Evolutionary conservation across 2,888 invertebrate species (phyloP).

Genomic region (Drosophila acutilabella): DNA sequence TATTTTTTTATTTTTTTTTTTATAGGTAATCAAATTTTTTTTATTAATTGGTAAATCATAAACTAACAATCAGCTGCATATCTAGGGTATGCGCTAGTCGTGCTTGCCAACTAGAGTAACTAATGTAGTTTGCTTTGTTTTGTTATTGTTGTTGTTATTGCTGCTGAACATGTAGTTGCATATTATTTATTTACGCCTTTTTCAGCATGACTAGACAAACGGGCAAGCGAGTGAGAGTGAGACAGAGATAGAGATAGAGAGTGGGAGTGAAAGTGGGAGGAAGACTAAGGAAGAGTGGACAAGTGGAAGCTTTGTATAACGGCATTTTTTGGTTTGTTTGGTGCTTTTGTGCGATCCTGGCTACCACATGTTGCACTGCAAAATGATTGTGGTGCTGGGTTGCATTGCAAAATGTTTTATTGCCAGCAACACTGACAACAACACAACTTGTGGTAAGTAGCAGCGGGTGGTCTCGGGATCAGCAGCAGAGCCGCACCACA

Average conservation of each 20-base stretch:
- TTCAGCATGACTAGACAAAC: slow-evolving; percentile 50
- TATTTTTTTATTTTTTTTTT: no score
- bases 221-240: neutral
- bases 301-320: slow-evolving; percentile 19
- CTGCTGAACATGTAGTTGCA: slow-evolving; percentile 30
- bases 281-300: neutral
- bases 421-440: slow-evolving; percentile 46
- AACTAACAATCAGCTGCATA: neutral
- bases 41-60: neutral
- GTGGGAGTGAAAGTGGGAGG: neutral
- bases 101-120: neutral
- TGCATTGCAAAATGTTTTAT: slow-evolving; percentile 70
- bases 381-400: slow-evolving; percentile 63
- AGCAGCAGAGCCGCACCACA: neutral
- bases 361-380: slow-evolving; percentile 54
- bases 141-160: slow-evolving; percentile 4
- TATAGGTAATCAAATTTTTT: no score
- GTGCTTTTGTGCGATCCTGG: slow-evolving; percentile 35
- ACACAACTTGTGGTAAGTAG: slow-evolving; percentile 33
- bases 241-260: no score
- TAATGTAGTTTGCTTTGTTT: neutral
- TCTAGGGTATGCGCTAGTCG: slow-evolving; percentile 11
- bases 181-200: slow-evolving; percentile 56
- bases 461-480: slow-evolving; percentile 11
- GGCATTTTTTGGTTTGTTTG: slow-evolving; percentile 42